These are phyloP conservation scores for Smittia sp. DNA, from an alignment of 2,888 invertebrate species.

Conservation along the genomic window DNA sequence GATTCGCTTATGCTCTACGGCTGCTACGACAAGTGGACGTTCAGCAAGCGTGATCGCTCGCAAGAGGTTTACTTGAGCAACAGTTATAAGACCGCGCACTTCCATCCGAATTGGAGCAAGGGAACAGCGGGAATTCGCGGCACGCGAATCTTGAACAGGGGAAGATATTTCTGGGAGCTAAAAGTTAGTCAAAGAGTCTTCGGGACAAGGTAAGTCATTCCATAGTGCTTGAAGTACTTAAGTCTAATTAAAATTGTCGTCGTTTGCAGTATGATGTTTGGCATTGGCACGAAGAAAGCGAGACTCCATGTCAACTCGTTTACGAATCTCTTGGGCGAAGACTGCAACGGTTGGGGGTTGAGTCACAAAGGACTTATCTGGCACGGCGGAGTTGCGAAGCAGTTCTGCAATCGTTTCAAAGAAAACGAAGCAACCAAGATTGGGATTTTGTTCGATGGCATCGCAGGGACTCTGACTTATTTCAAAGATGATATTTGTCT, in stretches of 20 bases:
- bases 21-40: conserved; percentile 67
- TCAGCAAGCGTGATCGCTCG: conserved; percentile 61
- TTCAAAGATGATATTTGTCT: conserved; percentile 68
- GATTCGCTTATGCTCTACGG: conserved; percentile 48
- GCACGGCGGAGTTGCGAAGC: conserved; percentile 63
- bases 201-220: conserved; percentile 56
- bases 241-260: not conserved
- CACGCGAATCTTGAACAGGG: conserved; percentile 63
- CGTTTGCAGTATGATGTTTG: conserved; percentile 66
- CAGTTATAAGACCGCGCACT: conserved; percentile 59
- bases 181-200: conserved; percentile 63
- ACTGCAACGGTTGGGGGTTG: conserved; percentile 67
- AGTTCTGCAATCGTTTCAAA: conserved; percentile 66
- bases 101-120: conserved; percentile 74
- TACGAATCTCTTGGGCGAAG: conserved; percentile 69
- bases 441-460: conserved; percentile 67
- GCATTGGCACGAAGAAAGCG: conserved; percentile 60
- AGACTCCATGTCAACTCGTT: conserved; percentile 66
- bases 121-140: conserved; percentile 71
- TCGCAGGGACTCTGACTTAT: conserved; percentile 66
- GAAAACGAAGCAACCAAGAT: conserved; percentile 68
- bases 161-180: conserved; percentile 66
- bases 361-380: conserved; percentile 70
- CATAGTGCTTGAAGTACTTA: not conserved
- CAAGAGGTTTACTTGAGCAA: conserved; percentile 57